Percentiles rank a stretch among this genome's conserved stretches.
Evolutionary conservation across 2,888 invertebrate species (phyloP).

Genomic region (Diarsia mendica): DNA sequence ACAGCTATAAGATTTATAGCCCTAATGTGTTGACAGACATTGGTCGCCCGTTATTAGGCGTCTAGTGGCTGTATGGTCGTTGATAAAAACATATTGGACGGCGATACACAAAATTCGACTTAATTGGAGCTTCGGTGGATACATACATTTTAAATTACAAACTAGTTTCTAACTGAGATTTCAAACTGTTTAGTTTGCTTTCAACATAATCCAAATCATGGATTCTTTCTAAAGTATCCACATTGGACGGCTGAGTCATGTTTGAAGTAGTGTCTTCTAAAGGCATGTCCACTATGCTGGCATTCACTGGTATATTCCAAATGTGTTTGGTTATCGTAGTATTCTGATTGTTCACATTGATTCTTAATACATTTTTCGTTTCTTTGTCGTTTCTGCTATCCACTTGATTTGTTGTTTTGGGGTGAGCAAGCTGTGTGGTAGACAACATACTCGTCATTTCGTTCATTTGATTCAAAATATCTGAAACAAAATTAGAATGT

Average conservation of each 20-base stretch:
- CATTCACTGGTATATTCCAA: slow-evolving; percentile 78
- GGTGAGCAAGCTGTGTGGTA: slow-evolving; percentile 58
- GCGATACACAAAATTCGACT: slow-evolving; percentile 6
- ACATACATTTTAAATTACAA: slow-evolving; percentile 68
- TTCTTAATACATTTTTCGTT: slow-evolving; percentile 67
- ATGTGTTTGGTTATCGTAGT: slow-evolving; percentile 71
- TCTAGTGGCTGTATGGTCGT: no score
- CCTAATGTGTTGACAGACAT: no score
- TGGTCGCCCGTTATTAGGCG: no score
- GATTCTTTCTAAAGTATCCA: slow-evolving; percentile 85
- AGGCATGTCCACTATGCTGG: slow-evolving; percentile 65
- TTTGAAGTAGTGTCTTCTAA: slow-evolving; percentile 71
- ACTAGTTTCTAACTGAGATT: slow-evolving; percentile 82
- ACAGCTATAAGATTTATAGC: no score
- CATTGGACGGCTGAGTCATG: slow-evolving; percentile 78
- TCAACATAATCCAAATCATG: slow-evolving; percentile 85
- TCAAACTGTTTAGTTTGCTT: slow-evolving; percentile 81
- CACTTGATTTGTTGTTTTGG: slow-evolving; percentile 49
- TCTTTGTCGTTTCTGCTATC: slow-evolving; percentile 29
- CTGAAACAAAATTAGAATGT: slow-evolving; percentile 68
- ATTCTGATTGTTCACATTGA: slow-evolving; percentile 73
- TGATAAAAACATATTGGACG: slow-evolving; percentile 43
- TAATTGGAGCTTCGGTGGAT: neutral
- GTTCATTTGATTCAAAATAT: slow-evolving; percentile 84
- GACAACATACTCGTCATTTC: slow-evolving; percentile 78